Percentiles rank a stretch among this genome's conserved stretches.
Evolutionary conservation across 2,888 invertebrate genomes (phyloP).

Genomic region (Rotaria magnacalcarata): DNA sequence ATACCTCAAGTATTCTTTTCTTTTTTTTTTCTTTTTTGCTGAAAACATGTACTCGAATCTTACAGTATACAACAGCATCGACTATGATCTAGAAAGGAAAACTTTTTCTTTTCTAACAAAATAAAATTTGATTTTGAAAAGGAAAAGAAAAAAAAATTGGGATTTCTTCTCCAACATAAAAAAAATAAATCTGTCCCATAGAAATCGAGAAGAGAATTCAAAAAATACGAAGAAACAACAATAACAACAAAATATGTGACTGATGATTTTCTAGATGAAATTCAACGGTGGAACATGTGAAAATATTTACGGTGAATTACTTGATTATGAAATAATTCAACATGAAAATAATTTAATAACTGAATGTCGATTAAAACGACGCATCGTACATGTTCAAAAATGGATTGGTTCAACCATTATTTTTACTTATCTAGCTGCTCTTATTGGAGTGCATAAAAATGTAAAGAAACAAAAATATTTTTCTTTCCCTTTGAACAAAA

Average conservation of each 20-base stretch:
- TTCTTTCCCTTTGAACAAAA: too few relatives aligned
- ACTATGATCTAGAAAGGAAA: too few relatives aligned
- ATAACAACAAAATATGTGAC: background rate
- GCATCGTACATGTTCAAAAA: background rate
- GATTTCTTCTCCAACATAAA: too few relatives aligned
- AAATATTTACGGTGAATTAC: conserved; percentile 18
- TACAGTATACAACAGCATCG: too few relatives aligned
- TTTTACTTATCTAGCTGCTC: background rate
- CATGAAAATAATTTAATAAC: background rate
- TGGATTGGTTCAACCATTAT: background rate
- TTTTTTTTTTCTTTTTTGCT: background rate
- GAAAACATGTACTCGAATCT: background rate
- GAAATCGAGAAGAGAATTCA: background rate
- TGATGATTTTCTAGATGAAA: conserved; percentile 23
- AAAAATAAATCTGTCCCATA: too few relatives aligned
- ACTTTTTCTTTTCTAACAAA: too few relatives aligned
- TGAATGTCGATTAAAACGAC: conserved; percentile 18
- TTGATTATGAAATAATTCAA: conserved; percentile 27
- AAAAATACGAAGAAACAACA: background rate
- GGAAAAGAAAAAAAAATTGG: too few relatives aligned
- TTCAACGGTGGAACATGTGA: conserved; percentile 19
- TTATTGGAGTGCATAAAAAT: background rate
- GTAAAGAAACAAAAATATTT: background rate
- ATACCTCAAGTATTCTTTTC: background rate
- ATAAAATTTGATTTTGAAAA: too few relatives aligned